These are phyloP conservation scores for Eubasilissa regina DNA, from an alignment of 1,140 invertebrate species.

Conservation along the genomic window DNA sequence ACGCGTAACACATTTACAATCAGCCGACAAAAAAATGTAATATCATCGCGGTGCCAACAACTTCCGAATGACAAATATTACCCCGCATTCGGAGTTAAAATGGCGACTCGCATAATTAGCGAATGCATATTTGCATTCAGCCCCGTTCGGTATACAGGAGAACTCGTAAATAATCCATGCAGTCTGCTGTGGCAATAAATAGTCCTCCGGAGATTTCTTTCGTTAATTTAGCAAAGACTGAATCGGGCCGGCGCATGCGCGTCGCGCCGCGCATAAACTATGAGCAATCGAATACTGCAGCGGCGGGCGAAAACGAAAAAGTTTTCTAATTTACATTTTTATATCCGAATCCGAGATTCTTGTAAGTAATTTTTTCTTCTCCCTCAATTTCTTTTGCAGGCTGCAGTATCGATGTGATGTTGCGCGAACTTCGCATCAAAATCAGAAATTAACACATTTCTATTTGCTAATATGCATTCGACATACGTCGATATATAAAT, in stretches of 20 bases:
- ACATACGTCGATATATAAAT: no score
- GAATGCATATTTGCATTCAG: constrained; percentile 33
- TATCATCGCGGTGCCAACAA: no score
- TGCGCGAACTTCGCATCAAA: no score
- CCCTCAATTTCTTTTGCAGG: constrained; percentile 1
- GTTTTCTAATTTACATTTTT: constrained; percentile 57
- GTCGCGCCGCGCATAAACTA: constrained; percentile 47
- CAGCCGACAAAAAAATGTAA: no score
- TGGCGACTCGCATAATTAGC: constrained; percentile 19
- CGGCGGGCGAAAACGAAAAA: constrained; percentile 32
- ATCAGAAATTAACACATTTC: no score
- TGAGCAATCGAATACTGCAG: constrained; percentile 48
- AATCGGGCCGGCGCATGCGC: background rate
- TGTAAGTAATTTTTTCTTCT: constrained; percentile 11
- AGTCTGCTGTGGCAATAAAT: constrained; percentile 45
- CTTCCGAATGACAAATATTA: no score
- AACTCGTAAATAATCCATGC: constrained; percentile 23
- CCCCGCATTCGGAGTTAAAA: background rate
- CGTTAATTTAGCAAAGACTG: constrained; percentile 44
- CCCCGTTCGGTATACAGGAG: background rate
- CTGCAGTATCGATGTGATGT: background rate
- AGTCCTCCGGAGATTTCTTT: constrained; percentile 43
- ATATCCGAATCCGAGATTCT: constrained; percentile 50
- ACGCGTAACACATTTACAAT: no score
- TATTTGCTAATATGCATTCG: no score